Conservation (phyloP, 1,140 invertebrate species). For the Rhynchophorus ferrugineus region DNA sequence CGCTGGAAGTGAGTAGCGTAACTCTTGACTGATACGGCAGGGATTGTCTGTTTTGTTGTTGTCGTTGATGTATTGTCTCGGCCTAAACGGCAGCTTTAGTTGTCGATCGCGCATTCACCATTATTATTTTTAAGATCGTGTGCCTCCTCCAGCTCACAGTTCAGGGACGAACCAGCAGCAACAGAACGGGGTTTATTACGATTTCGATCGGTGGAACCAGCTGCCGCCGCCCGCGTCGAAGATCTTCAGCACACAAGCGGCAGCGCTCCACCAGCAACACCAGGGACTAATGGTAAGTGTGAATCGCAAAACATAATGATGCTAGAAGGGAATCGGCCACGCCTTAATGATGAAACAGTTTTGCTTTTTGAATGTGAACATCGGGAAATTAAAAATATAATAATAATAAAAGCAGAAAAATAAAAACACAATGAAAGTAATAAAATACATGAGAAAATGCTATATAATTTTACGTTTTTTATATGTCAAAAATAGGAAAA, state of each 20-base stretch:
- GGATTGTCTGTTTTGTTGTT: neutral
- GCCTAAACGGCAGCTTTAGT: too few species aligned
- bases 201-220: conserved; percentile 67
- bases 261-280: conserved; percentile 54
- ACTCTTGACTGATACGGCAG: too few species aligned
- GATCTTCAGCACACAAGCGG: conserved; percentile 55
- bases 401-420: too few species aligned
- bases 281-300: conserved; percentile 31
- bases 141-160: conserved; percentile 63
- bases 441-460: too few species aligned
- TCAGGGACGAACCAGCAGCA: conserved; percentile 54
- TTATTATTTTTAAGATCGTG: conserved; percentile 39
- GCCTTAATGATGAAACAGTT: too few species aligned
- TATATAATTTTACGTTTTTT: too few species aligned
- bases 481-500: too few species aligned
- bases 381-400: too few species aligned
- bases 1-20: conserved; percentile 14
- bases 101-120: too few species aligned
- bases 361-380: too few species aligned
- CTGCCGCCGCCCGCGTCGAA: conserved; percentile 53
- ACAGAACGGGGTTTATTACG: conserved; percentile 58
- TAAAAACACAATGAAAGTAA: too few species aligned
- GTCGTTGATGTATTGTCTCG: neutral
- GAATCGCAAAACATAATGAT: conserved; percentile 5
- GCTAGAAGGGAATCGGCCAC: too few species aligned